Evolutionary conservation across 2,888 invertebrate genomes (phyloP).

Genomic region (Cerceris ruficornis): DNA sequence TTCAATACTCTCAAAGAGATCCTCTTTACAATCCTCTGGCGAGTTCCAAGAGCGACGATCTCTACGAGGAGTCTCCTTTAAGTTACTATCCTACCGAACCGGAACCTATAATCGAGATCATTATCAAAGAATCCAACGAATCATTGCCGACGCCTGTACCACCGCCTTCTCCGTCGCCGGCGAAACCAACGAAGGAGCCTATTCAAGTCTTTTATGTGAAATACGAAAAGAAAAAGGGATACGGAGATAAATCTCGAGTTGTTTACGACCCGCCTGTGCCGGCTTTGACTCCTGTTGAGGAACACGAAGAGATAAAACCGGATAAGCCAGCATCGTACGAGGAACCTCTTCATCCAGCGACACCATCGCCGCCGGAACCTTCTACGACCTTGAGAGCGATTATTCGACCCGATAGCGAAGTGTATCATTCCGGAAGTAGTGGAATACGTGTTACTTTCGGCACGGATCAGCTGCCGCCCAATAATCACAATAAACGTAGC

Average conservation of each 20-base stretch:
- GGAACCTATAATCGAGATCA: conserved; percentile 95
- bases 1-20: conserved; percentile 91
- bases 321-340: conserved; percentile 82
- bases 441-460: conserved; percentile 93
- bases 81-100: conserved; percentile 85
- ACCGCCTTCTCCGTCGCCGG: conserved; percentile 79
- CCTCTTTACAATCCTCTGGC: conserved; percentile 87
- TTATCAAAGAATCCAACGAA: conserved; percentile 94
- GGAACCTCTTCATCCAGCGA: conserved; percentile 83
- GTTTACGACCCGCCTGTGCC: conserved; percentile 92
- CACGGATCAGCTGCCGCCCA: conserved; percentile 83
- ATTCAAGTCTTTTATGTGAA: conserved; percentile 96
- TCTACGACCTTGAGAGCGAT: conserved; percentile 92
- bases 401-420: conserved; percentile 93
- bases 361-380: conserved; percentile 84
- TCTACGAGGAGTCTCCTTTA: conserved; percentile 71
- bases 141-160: conserved; percentile 86
- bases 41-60: conserved; percentile 82
- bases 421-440: conserved; percentile 89
- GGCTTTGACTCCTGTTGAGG: conserved; percentile 88
- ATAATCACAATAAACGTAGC: conserved; percentile 78
- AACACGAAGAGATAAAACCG: conserved; percentile 83
- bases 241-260: conserved; percentile 88
- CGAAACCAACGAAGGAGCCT: conserved; percentile 88
- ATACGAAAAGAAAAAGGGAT: conserved; percentile 91